Evolutionary conservation across 2,888 invertebrate species (phyloP).

Genomic region (Allophyes oxyacanthae): DNA sequence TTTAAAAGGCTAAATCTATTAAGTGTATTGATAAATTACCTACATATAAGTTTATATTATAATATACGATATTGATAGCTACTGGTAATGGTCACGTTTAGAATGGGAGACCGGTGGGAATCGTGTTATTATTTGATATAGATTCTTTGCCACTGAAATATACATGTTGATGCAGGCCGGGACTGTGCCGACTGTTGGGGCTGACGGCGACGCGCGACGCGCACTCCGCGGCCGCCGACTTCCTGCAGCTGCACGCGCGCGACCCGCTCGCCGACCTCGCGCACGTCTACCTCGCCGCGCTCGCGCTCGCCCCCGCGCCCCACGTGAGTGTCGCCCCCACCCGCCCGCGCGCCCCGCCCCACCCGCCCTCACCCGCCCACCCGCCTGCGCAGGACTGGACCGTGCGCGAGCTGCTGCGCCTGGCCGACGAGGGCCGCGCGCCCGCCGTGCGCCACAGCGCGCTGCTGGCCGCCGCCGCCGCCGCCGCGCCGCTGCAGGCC

Average conservation of each 20-base stretch:
- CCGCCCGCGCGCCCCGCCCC: slow-evolving; percentile 9
- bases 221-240: slow-evolving; percentile 62
- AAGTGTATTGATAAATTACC: too few species aligned
- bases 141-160: too few species aligned
- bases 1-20: too few species aligned
- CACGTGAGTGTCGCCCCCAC: slow-evolving; percentile 27
- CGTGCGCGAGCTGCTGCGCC: slow-evolving; percentile 56
- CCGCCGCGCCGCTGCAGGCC: slow-evolving; percentile 18
- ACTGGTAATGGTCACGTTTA: too few species aligned
- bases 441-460: slow-evolving; percentile 53
- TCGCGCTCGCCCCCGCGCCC: slow-evolving; percentile 52
- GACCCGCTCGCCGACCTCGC: slow-evolving; percentile 55
- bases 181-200: slow-evolving; percentile 65
- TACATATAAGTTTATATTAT: too few species aligned
- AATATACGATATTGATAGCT: too few species aligned
- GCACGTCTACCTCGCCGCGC: slow-evolving; percentile 56
- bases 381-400: slow-evolving; percentile 48
- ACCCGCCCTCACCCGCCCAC: neutral
- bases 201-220: slow-evolving; percentile 62
- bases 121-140: too few species aligned
- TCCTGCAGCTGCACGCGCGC: slow-evolving; percentile 62
- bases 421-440: slow-evolving; percentile 59
- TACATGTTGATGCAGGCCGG: slow-evolving; percentile 33
- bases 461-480: slow-evolving; percentile 58
- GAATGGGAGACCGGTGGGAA: too few species aligned